A percentile compares a stretch with the other conserved stretches of the same genome.
These are phyloP conservation scores for Choristoneura fumiferana DNA, from an alignment of 1,140 invertebrate genomes.

Conservation along the genomic window DNA sequence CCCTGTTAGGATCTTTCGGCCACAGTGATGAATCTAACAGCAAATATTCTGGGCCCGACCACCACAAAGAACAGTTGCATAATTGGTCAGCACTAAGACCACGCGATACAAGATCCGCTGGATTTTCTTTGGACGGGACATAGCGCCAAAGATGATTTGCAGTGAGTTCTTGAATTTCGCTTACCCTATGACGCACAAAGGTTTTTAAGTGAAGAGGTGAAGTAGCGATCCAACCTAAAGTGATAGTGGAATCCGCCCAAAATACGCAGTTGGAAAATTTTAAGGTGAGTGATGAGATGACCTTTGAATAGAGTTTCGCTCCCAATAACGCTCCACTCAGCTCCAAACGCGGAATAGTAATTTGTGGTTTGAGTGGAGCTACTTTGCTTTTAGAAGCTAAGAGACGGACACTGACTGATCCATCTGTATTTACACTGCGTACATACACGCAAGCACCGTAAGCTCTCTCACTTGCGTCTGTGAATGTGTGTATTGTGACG, in stretches of 20 bases:
- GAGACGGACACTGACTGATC: conserved; percentile 25
- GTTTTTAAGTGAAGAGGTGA: neutral
- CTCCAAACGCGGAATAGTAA: conserved; percentile 25
- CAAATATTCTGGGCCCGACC: neutral
- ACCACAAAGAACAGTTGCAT: conserved; percentile 7
- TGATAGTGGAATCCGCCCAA: conserved; percentile 17
- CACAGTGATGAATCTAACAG: neutral
- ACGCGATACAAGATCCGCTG: conserved; percentile 29
- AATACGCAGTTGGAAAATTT: neutral
- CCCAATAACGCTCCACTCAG: conserved; percentile 17
- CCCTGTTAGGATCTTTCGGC: neutral
- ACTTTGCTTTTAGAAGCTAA: conserved; percentile 54
- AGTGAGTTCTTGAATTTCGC: conserved; percentile 16
- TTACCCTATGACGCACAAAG: conserved; percentile 7
- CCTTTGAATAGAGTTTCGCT: conserved; percentile 9
- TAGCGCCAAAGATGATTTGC: neutral
- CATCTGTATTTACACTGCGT: conserved; percentile 22
- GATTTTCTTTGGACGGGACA: too few relatives aligned
- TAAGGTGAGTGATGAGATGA: neutral
- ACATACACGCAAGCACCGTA: conserved; percentile 48
- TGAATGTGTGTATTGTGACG: conserved; percentile 45
- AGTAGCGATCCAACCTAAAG: conserved; percentile 8
- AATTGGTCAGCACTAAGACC: conserved; percentile 23
- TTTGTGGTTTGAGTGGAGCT: conserved; percentile 45
- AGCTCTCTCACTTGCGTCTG: conserved; percentile 41